phyloP scores from a whole-genome alignment of 1,140 invertebrate genomes.

The Atta colombica region DNA sequence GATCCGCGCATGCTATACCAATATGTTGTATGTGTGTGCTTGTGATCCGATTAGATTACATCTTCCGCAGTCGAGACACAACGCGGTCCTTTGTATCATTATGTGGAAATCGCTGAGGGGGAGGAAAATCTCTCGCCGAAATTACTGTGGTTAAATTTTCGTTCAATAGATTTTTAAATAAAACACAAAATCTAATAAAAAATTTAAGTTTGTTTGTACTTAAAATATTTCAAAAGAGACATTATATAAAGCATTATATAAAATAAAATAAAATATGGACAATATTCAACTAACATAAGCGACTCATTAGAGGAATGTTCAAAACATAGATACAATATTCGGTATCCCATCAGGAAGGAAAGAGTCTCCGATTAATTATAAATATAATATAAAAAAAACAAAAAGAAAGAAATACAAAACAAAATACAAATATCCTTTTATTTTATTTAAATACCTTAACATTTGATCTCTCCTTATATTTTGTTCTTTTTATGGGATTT shows the following conservation, averaged over 20 bases:
- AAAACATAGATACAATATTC: no score
- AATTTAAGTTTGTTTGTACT: not conserved
- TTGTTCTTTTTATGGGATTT: not conserved
- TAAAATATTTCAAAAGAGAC: not conserved
- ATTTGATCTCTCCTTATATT: no score
- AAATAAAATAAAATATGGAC: constrained; percentile 19
- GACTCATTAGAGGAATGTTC: not conserved
- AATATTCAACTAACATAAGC: not conserved
- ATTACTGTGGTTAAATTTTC: not conserved
- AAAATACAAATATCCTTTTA: no score
- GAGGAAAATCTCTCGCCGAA: constrained; percentile 2
- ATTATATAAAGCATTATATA: not conserved
- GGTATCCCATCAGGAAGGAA: not conserved
- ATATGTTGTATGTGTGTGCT: not conserved
- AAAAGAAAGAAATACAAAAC: no score
- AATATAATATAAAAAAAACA: not conserved
- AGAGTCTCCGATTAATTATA: not conserved
- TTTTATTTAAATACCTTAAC: no score
- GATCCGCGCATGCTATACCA: constrained; percentile 66
- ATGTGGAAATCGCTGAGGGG: not conserved
- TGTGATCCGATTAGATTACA: constrained; percentile 61
- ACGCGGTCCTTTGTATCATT: constrained; percentile 22
- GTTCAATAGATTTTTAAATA: not conserved
- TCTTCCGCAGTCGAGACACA: constrained; percentile 33
- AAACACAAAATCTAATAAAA: not conserved